Evolutionary conservation across 2,888 invertebrate species (phyloP), one percentile per base, ranked within the genome.

Genomic region (Heliconius sara): DNA sequence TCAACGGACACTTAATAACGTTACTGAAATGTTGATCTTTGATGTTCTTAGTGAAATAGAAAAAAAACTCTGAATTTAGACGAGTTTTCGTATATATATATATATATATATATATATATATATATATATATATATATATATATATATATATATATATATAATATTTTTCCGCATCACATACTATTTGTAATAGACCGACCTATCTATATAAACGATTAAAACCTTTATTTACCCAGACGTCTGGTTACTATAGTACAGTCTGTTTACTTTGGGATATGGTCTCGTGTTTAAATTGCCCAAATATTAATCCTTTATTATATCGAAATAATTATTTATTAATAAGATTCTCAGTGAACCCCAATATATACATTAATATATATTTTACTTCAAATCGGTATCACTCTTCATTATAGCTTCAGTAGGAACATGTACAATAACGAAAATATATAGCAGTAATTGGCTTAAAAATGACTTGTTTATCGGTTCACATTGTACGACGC

Each of bases 401-500:
- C 30, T 75, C 30, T 75, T 75, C 6, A 75, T 66, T 30, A 75
- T 13, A 25, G 0, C 70, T 9, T 7, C 19, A 6, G 39, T 66
- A 52, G 67, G 52, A n/a, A 12, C 34, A 79, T n/a, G n/a, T 34
- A 78, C 43, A 79, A 39, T 65, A 52, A 73, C 60, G 66, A 43
- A 76, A 47, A 70, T 71, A 79, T 80, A 68, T 63, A 34, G 27
- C 57, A 57, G 83, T 82, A 85, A 89, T 88, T 88, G 86, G 86
- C 87, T 88, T 88, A 88, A 87, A 89, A 91, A 91, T 89, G 86
- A 89, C 88, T 86, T 83, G 87, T 89, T 88, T 87, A 88, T 89
- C 88, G 87, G 88, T 89, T 88, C 89, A 89, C 88, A 88, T 88
- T 87, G 87, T 86, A 85, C 85, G 83, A 84, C 85, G 87, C 91